Percentiles rank a stretch among this genome's conserved stretches.
phyloP scores from a whole-genome alignment of 2,797 vertebrate genomes.

The Anabacerthia variegaticeps region DNA sequence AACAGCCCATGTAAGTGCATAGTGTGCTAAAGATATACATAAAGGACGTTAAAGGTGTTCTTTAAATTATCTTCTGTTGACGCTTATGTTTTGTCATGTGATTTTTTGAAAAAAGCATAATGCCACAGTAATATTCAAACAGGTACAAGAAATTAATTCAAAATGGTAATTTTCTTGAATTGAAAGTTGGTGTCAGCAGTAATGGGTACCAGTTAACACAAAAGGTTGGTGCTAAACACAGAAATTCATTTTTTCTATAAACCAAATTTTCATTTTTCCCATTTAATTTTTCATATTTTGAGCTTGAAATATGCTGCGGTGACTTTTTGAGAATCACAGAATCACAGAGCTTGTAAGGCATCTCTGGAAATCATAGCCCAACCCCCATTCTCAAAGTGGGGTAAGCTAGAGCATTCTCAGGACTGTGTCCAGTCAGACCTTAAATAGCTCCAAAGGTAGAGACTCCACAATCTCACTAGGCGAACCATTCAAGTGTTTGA shows the following conservation, averaged over 20 bases:
- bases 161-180: not conserved
- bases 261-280: not conserved
- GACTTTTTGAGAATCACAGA: not conserved
- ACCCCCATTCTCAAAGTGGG: not conserved
- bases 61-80: not conserved
- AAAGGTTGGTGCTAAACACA: not conserved
- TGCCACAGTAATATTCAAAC: not conserved
- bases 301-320: not conserved
- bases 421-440: not conserved
- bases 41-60: not conserved
- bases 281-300: not conserved
- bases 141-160: not conserved
- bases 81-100: not conserved
- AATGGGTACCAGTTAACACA: not conserved
- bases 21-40: not conserved
- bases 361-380: not conserved
- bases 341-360: not conserved
- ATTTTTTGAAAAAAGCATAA: not conserved
- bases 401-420: not conserved
- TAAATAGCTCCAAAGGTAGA: not conserved
- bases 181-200: not conserved
- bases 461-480: not conserved
- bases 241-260: not conserved
- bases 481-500: not conserved
- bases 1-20: accelerated